phyloP scores from a whole-genome alignment of 2,797 vertebrate species.

The Arctocebus calabarensis region DNA sequence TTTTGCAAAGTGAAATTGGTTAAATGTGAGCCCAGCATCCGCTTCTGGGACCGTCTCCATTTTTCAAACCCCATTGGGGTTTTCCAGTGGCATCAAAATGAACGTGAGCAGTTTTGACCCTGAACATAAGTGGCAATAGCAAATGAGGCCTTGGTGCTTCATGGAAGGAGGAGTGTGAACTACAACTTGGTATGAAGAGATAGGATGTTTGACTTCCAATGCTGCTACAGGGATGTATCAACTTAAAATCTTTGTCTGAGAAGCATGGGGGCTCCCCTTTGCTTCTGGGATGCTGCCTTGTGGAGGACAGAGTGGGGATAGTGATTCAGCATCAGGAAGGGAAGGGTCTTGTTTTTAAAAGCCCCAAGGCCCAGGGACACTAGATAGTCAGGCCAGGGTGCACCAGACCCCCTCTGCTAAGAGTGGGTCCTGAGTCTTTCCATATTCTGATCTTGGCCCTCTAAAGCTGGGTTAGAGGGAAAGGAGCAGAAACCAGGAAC shows the following conservation, averaged over 20 bases:
- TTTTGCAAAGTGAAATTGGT: conserved; percentile 71
- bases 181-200: not conserved
- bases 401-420: not conserved
- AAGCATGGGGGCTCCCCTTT: not conserved
- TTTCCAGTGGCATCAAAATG: conserved; percentile 52
- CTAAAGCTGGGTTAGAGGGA: not conserved
- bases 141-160: not conserved
- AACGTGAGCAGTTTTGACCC: not conserved
- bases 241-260: not conserved
- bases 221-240: not conserved
- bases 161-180: not conserved
- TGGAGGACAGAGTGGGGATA: rapidly evolving
- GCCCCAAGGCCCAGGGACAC: not conserved
- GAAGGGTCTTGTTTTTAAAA: not conserved
- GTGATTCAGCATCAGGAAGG: not conserved
- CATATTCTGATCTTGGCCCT: too few species aligned
- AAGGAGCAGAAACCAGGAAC: not conserved
- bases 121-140: not conserved
- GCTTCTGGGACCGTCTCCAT: not conserved
- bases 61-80: not conserved
- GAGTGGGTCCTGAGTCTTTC: not conserved
- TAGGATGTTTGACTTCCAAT: not conserved
- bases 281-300: not conserved
- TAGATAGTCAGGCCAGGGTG: not conserved
- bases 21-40: not conserved